A percentile compares a stretch with the other conserved stretches of the same genome.
phyloP scores from a whole-genome alignment of 2,888 invertebrate species.

The Prenolepis imparis region DNA sequence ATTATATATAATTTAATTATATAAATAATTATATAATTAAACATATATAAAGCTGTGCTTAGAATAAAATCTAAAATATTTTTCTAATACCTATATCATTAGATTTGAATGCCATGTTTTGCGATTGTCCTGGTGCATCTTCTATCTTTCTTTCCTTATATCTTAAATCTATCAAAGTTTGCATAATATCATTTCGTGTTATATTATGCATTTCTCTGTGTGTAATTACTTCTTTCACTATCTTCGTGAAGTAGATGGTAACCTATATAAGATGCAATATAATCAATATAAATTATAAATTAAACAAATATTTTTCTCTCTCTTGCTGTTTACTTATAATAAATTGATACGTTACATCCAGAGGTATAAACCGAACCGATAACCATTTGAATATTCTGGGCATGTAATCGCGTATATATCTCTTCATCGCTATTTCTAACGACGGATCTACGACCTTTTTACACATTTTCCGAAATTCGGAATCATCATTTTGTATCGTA shows the following conservation, averaged over 20 bases:
- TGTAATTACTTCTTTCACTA: neutral
- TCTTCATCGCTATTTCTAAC: conserved; percentile 74
- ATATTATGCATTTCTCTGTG: neutral
- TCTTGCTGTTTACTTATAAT: neutral
- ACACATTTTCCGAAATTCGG: conserved; percentile 82
- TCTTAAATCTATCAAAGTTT: neutral
- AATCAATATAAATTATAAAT: neutral
- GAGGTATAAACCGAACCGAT: neutral
- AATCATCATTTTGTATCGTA: conserved; percentile 84
- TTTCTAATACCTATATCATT: neutral
- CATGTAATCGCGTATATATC: conserved; percentile 86
- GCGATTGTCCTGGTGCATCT: neutral
- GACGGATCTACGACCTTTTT: conserved; percentile 67
- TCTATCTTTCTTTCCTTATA: neutral
- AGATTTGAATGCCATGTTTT: neutral
- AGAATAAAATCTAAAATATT: too few relatives aligned
- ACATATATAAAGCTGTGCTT: too few relatives aligned
- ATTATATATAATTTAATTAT: neutral
- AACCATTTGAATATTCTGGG: conserved; percentile 77
- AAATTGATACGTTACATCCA: neutral
- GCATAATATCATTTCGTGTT: neutral
- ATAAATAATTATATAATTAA: too few relatives aligned
- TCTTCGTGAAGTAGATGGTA: neutral
- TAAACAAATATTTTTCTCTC: neutral
- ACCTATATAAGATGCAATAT: neutral